These are phyloP conservation scores for Lasaia peninsularis DNA, from an alignment of 1,140 invertebrate genomes.

Conservation along the genomic window DNA sequence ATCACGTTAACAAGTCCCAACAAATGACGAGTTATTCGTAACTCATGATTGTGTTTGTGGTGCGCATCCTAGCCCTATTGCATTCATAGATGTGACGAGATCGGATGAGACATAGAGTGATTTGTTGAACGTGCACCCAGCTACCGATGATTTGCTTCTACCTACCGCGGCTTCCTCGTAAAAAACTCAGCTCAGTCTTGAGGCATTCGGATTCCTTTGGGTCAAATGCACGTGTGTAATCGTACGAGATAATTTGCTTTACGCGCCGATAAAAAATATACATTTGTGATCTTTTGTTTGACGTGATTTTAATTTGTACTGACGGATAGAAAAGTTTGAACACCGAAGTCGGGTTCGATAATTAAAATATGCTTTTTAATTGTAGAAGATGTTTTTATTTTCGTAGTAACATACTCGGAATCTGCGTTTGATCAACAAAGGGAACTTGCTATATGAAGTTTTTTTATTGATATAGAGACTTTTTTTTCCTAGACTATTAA, in stretches of 20 bases:
- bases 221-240: constrained; percentile 71
- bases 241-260: constrained; percentile 69
- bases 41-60: too few relatives aligned
- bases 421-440: too few relatives aligned
- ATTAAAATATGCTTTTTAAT: neutral
- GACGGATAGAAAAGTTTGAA: constrained; percentile 7
- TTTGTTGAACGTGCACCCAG: constrained; percentile 70
- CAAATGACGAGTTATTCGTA: too few relatives aligned
- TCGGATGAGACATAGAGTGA: constrained; percentile 67
- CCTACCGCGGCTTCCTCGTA: constrained; percentile 60
- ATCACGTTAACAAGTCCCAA: too few relatives aligned
- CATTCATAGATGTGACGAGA: constrained; percentile 41
- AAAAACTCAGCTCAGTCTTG: constrained; percentile 56
- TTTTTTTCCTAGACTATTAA: too few relatives aligned
- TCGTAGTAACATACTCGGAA: too few relatives aligned
- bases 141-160: constrained; percentile 73
- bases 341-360: neutral
- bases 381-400: neutral
- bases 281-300: constrained; percentile 16
- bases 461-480: too few relatives aligned
- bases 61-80: neutral
- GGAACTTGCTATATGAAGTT: too few relatives aligned
- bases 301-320: constrained; percentile 1
- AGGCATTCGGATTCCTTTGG: constrained; percentile 68
- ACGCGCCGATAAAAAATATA: constrained; percentile 29